Percentiles rank a stretch among this genome's conserved stretches.
These are phyloP conservation scores for Tanaodytes sp. DNA, from an alignment of 2,888 invertebrate species.

Conservation along the genomic window DNA sequence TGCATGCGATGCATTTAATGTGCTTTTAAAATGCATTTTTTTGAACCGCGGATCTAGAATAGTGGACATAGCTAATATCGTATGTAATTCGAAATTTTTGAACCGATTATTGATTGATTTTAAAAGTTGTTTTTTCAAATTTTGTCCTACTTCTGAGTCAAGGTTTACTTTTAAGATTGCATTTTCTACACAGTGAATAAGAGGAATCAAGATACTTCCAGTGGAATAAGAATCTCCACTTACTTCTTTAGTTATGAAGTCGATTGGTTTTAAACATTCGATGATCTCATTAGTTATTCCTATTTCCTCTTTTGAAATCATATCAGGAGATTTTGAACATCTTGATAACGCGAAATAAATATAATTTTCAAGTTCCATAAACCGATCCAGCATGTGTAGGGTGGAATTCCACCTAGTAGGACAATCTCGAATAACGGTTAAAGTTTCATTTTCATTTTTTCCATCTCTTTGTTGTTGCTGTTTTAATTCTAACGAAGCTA, in stretches of 20 bases:
- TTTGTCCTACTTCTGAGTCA: neutral
- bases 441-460: neutral
- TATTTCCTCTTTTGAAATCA: neutral
- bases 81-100: constrained; percentile 2
- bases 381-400: constrained; percentile 16
- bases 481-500: constrained; percentile 1
- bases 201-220: constrained; percentile 19
- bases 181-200: constrained; percentile 9
- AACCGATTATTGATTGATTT: constrained; percentile 1
- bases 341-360: neutral
- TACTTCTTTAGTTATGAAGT: neutral
- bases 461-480: constrained; percentile 10
- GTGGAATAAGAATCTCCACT: constrained; percentile 20
- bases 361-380: constrained; percentile 8
- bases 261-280: neutral
- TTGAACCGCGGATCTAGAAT: constrained; percentile 26
- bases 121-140: constrained; percentile 9
- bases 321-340: no score
- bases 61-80: constrained; percentile 10
- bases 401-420: constrained; percentile 19
- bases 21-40: constrained; percentile 16
- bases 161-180: constrained; percentile 2
- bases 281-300: neutral
- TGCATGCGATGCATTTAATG: no score
- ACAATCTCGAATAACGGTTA: constrained; percentile 16